These are phyloP conservation scores for Rhopalosiphum padi DNA, from an alignment of 1,140 invertebrate species.

Conservation along the genomic window DNA sequence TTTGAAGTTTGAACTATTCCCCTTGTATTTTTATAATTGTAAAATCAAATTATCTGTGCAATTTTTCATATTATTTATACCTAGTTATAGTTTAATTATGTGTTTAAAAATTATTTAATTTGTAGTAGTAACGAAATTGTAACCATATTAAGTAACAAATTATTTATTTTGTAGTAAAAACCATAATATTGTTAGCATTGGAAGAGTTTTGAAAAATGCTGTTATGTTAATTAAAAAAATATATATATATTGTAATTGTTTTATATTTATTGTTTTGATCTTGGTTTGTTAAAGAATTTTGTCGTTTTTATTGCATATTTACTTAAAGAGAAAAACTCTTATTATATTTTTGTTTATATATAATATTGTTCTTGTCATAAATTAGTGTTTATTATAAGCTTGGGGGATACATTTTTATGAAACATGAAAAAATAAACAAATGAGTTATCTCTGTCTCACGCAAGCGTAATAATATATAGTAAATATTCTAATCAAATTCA, in stretches of 20 bases:
- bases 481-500: too few relatives aligned
- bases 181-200: background rate
- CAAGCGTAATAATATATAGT: too few relatives aligned
- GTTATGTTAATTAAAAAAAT: background rate
- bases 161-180: conserved; percentile 25
- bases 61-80: background rate
- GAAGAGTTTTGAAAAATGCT: background rate
- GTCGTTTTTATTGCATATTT: background rate
- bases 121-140: background rate
- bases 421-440: background rate
- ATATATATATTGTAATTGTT: background rate
- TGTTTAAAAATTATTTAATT: background rate
- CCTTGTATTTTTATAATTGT: background rate
- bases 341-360: background rate
- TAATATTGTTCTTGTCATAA: background rate
- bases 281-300: background rate
- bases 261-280: background rate
- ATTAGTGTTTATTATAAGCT: background rate
- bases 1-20: background rate
- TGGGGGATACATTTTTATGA: background rate
- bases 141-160: background rate
- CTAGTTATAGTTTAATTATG: background rate
- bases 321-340: background rate
- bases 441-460: background rate
- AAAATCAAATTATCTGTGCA: background rate